Evolutionary conservation across 2,113 vertebrate genomes (phyloP).

Genomic region (Cephalopterus ornatus): DNA sequence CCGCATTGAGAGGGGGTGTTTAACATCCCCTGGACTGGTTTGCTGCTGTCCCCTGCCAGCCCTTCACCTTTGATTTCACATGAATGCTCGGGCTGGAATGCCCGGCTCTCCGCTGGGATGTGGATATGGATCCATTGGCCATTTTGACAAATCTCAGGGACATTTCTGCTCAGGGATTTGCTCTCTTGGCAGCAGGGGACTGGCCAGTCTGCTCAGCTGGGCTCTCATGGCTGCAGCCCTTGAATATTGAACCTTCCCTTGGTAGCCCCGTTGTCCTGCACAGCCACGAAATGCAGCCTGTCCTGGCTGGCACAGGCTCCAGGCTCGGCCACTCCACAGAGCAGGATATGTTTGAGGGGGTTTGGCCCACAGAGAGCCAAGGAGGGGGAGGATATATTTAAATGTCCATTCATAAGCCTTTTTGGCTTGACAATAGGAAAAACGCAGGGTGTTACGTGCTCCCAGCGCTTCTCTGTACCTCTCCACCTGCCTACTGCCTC

Average conservation of each 20-base stretch:
- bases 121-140: background rate
- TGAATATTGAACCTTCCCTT: background rate
- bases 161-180: background rate
- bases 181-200: background rate
- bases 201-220: background rate
- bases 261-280: background rate
- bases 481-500: background rate
- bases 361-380: background rate
- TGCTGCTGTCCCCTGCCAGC: background rate
- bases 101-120: background rate
- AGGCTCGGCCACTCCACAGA: background rate
- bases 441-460: background rate
- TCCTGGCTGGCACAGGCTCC: background rate
- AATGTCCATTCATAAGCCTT: background rate
- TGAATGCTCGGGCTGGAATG: background rate
- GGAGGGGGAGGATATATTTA: background rate
- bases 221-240: background rate
- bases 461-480: fast-evolving
- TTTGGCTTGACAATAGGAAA: background rate
- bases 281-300: background rate
- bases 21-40: background rate
- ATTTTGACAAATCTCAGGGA: background rate
- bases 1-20: background rate
- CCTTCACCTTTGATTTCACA: background rate
- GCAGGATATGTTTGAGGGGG: background rate